Evolutionary conservation across 2,113 vertebrate species (phyloP), one percentile per base, ranked within the genome.

Genomic region (Pseudopodoces humilis): DNA sequence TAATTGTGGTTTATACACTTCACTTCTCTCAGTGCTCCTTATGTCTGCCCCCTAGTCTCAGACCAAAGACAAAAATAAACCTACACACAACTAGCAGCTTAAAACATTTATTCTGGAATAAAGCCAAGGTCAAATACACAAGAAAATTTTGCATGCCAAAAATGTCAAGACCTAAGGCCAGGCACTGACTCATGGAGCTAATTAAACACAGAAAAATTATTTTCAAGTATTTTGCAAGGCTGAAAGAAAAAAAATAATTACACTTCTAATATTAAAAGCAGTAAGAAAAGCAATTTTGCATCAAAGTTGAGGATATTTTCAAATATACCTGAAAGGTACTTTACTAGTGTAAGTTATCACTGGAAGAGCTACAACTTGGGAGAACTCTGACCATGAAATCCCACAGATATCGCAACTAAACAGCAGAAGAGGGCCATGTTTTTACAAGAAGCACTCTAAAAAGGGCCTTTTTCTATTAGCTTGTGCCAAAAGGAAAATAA

Each of bases 1-100:
- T 96, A 96, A 95, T 94, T 97, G 96, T 95, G 89, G 81, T 93
- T 96, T 96, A 95, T 92, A 95, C 90, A 96, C 78, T 95, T 96
- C 90, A 84, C 71, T 96, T 97, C 91, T 93, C 86, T 67, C 84
- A 59, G 15, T 41, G 78, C 88, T 96, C 88, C 59, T 95, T 95
- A 82, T 88, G 94, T 79, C 91, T 93, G 92, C 75, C 94, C 84
- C 71, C 91, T 90, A 86, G 72, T 80, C 90, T 88, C 95, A 95
- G 55, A 83, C 72, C 2, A n/a, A 94, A 93, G 49, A 82, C 46
- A 95, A 95, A 96, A 91, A 83, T 39, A 49, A 44, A 7, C 5
- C 28, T 35, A 15, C 25, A 65, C 53, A 59, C 10, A 95, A 97
- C 49, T 35, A 96, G 68, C 37, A 86, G 80, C 90, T 94, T 92